Conservation (phyloP, 2,888 invertebrate genomes). For the Balanococcus diminutus region DNA sequence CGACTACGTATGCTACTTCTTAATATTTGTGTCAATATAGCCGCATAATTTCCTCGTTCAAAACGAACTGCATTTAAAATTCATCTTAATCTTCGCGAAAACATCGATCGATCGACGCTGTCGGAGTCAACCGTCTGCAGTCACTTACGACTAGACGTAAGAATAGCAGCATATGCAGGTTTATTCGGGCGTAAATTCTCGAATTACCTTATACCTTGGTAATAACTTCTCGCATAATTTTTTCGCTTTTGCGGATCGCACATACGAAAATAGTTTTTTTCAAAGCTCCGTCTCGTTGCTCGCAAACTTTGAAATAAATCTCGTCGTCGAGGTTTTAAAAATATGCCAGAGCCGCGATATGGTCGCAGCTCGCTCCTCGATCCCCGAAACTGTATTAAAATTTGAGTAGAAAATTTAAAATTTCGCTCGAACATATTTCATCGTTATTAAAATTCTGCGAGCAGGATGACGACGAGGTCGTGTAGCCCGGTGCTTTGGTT, state of each 20-base stretch:
- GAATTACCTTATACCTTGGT: neutral
- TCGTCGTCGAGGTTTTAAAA: neutral
- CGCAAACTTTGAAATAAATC: neutral
- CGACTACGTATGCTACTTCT: neutral
- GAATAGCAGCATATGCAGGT: neutral
- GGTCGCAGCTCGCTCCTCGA: neutral
- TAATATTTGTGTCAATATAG: neutral
- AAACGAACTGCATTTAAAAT: neutral
- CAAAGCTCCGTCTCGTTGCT: neutral
- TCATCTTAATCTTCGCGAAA: neutral
- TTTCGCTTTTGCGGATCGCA: neutral
- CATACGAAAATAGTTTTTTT: neutral
- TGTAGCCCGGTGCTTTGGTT: neutral
- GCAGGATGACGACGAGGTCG: neutral
- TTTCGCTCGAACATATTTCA: neutral
- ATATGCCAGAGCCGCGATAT: neutral
- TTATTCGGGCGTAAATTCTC: neutral
- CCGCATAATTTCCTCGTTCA: neutral
- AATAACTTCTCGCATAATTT: neutral
- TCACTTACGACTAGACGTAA: neutral
- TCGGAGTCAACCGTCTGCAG: neutral
- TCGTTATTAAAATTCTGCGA: neutral
- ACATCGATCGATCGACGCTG: too few species aligned
- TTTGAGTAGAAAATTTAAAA: neutral
- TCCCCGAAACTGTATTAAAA: neutral